Evolutionary conservation across 2,888 invertebrate species (phyloP).

Genomic region (Polylopha cassiicola): DNA sequence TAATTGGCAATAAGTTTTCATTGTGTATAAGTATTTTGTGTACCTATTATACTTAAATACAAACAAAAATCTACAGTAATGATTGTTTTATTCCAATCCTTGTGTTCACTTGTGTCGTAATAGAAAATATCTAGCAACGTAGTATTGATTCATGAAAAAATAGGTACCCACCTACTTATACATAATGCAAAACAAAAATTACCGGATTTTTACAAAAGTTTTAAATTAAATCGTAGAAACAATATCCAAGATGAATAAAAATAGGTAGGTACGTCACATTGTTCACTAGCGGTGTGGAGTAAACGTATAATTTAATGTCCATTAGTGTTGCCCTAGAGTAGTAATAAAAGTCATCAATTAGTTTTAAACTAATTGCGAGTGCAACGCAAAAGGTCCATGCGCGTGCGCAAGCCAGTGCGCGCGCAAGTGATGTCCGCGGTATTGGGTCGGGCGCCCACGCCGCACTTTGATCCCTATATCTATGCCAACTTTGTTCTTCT

Average conservation of each 20-base stretch:
- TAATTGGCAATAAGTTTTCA: conserved; percentile 58
- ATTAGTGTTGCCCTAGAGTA: conserved; percentile 31
- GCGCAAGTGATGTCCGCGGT: conserved; percentile 39
- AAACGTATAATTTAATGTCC: conserved; percentile 18
- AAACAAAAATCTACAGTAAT: conserved; percentile 46
- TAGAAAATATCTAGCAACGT: too few species aligned
- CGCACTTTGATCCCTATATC: conserved; percentile 72
- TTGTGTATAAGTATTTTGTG: conserved; percentile 42
- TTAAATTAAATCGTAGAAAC: too few species aligned
- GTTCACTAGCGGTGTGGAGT: conserved; percentile 17
- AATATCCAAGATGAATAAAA: background rate
- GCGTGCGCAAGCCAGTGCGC: conserved; percentile 43
- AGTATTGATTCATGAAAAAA: too few species aligned
- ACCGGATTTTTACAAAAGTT: background rate
- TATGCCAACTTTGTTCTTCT: conserved; percentile 74
- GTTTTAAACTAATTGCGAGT: conserved; percentile 47
- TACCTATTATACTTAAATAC: conserved; percentile 61
- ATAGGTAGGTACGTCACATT: conserved; percentile 3
- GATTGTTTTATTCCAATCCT: conserved; percentile 68
- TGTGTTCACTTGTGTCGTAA: too few species aligned
- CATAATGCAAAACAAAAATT: background rate
- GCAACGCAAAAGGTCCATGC: conserved; percentile 59
- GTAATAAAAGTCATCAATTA: conserved; percentile 43
- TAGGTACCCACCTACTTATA: too few species aligned
- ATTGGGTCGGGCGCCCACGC: conserved; percentile 74